phyloP scores from a whole-genome alignment of 1,140 invertebrate species.

The Diachasmimorpha longicaudata region DNA sequence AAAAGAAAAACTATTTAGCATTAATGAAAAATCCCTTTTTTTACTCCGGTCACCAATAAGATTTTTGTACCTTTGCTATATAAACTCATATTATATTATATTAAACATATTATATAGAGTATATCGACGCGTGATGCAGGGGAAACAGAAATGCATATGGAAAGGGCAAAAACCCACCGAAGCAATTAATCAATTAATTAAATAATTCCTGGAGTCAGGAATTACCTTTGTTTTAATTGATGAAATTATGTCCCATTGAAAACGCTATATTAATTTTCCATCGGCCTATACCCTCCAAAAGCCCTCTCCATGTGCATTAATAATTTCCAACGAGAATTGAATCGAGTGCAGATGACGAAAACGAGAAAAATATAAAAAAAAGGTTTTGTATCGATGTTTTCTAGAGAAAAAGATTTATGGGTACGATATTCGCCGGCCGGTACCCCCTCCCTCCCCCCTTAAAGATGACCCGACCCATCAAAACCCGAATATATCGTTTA shows the following conservation, averaged over 20 bases:
- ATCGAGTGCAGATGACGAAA: conserved; percentile 20
- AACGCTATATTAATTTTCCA: neutral
- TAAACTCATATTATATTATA: conserved; percentile 10
- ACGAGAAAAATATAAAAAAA: conserved; percentile 4
- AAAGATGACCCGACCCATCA: neutral
- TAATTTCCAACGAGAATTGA: neutral
- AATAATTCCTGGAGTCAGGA: neutral
- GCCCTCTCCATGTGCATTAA: neutral
- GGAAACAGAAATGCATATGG: conserved; percentile 12
- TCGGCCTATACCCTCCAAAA: neutral
- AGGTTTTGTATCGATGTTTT: conserved; percentile 53
- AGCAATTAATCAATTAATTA: neutral
- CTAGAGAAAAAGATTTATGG: conserved; percentile 49
- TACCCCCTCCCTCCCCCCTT: conserved; percentile 10
- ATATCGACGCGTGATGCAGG: conserved; percentile 19
- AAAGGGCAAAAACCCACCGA: neutral
- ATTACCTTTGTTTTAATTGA: too few relatives aligned
- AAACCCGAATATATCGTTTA: neutral
- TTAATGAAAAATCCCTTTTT: conserved; percentile 29
- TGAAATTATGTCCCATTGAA: neutral
- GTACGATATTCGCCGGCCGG: conserved; percentile 36
- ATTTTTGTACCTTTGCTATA: conserved; percentile 44
- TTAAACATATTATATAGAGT: conserved; percentile 14
- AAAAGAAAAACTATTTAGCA: conserved; percentile 32
- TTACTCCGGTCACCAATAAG: conserved; percentile 38